phyloP scores from a whole-genome alignment of 2,888 invertebrate genomes.

The Drosophila recens region DNA sequence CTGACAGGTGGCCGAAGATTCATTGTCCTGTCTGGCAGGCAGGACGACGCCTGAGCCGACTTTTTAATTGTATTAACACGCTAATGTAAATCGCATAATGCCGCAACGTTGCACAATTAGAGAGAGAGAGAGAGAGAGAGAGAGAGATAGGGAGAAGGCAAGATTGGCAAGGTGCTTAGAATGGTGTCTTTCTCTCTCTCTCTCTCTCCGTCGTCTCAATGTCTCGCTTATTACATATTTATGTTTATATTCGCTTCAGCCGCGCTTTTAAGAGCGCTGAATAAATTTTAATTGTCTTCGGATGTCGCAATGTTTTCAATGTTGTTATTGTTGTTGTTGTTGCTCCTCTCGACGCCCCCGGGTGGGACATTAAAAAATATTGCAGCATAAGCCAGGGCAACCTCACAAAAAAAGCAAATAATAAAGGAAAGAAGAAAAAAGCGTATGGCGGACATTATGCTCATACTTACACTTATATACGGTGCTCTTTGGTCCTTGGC shows the following conservation, averaged over 20 bases:
- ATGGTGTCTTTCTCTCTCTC: conserved; percentile 1
- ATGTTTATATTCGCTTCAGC: conserved; percentile 63
- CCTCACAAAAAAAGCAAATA: background rate
- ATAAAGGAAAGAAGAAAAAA: conserved; percentile 18
- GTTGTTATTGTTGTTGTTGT: conserved; percentile 34
- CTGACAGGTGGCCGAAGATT: conserved; percentile 61
- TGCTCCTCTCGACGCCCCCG: conserved; percentile 51
- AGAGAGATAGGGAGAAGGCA: background rate
- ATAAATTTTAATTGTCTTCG: conserved; percentile 81
- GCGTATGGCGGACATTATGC: conserved; percentile 63
- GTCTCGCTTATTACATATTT: conserved; percentile 73
- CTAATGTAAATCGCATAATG: conserved; percentile 78
- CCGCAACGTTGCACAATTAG: conserved; percentile 15
- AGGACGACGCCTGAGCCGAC: conserved; percentile 60
- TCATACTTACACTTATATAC: conserved; percentile 55
- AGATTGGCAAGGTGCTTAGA: no score
- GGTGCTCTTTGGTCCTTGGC: conserved; percentile 50
- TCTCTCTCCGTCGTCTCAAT: conserved; percentile 18
- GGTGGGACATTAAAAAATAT: conserved; percentile 74
- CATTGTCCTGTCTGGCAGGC: conserved; percentile 41
- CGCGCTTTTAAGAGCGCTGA: conserved; percentile 67
- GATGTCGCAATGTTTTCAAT: conserved; percentile 61
- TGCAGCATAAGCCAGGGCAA: conserved; percentile 39
- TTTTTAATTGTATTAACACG: conserved; percentile 80
- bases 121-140: background rate